phyloP scores from a whole-genome alignment of 2,888 invertebrate species.

The Iphiclides podalirius region DNA sequence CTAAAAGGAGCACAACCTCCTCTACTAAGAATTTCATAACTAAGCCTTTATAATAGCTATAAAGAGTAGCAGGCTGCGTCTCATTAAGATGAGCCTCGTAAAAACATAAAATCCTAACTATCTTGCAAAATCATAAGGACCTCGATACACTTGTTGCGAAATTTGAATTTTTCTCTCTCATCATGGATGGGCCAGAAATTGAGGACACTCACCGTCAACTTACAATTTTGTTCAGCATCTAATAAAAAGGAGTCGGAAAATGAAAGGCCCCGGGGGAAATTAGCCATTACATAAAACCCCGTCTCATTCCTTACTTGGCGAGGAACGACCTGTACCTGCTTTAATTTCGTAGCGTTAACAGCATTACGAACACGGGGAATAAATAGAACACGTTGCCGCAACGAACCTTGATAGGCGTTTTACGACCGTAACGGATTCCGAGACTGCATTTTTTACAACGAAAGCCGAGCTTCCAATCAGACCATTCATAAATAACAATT shows the following conservation, averaged over 20 bases:
- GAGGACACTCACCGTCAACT: no score
- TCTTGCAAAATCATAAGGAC: conserved; percentile 15
- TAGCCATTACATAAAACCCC: conserved; percentile 67
- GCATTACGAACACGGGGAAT: background rate
- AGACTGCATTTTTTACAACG: conserved; percentile 2
- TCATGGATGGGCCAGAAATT: conserved; percentile 13
- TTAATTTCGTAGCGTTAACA: conserved; percentile 3
- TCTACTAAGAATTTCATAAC: conserved; percentile 14
- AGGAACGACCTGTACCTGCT: conserved; percentile 30
- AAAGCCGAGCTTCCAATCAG: conserved; percentile 8
- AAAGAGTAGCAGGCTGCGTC: conserved; percentile 7
- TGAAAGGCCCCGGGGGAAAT: conserved; percentile 64
- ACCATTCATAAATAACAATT: conserved; percentile 58
- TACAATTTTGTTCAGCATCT: conserved; percentile 28
- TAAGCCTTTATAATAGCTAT: conserved; percentile 15
- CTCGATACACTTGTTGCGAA: background rate
- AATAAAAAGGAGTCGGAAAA: conserved; percentile 48
- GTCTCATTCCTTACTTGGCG: conserved; percentile 55
- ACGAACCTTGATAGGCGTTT: background rate
- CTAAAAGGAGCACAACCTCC: conserved; percentile 3
- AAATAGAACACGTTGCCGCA: background rate
- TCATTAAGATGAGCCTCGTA: conserved; percentile 15
- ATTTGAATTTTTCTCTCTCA: conserved; percentile 6
- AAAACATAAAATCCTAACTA: conserved; percentile 12
- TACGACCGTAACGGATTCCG: background rate